A percentile compares a stretch with the other conserved stretches of the same genome.
Evolutionary conservation across 2,888 invertebrate species (phyloP).

Genomic region (Charanyca ferruginea): DNA sequence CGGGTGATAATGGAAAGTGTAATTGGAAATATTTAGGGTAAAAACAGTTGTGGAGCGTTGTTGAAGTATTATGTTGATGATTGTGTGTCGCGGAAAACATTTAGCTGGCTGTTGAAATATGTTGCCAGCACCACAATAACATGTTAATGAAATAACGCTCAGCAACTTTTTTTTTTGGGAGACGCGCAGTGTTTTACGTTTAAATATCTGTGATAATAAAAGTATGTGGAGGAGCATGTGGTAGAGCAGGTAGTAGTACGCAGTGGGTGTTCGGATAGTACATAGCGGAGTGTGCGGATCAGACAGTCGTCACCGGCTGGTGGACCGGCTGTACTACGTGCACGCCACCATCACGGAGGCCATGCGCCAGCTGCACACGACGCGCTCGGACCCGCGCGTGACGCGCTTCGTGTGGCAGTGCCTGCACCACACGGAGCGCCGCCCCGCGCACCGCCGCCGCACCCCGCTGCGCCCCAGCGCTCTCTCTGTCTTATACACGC

Average conservation of each 20-base stretch:
- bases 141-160: background rate
- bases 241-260: conserved; percentile 10
- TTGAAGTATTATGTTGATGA: too few species aligned
- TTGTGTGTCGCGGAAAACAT: too few species aligned
- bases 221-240: too few species aligned
- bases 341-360: conserved; percentile 69
- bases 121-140: background rate
- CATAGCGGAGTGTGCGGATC: conserved; percentile 73
- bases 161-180: background rate
- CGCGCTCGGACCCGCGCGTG: conserved; percentile 78
- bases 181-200: background rate
- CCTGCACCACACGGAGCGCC: conserved; percentile 14
- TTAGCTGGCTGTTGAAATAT: background rate
- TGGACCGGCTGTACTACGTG: conserved; percentile 81
- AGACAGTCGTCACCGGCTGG: conserved; percentile 86
- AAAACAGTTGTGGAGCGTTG: too few species aligned
- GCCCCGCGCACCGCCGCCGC: background rate
- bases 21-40: too few species aligned
- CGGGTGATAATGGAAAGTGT: too few species aligned
- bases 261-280: conserved; percentile 60
- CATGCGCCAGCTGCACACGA: conserved; percentile 70
- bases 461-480: background rate
- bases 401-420: conserved; percentile 67
- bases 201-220: background rate
- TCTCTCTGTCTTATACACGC: too few species aligned